A percentile compares a stretch with the other conserved stretches of the same genome.
Evolutionary conservation across 2,888 invertebrate genomes (phyloP).

Genomic region (Cephus spinipes): DNA sequence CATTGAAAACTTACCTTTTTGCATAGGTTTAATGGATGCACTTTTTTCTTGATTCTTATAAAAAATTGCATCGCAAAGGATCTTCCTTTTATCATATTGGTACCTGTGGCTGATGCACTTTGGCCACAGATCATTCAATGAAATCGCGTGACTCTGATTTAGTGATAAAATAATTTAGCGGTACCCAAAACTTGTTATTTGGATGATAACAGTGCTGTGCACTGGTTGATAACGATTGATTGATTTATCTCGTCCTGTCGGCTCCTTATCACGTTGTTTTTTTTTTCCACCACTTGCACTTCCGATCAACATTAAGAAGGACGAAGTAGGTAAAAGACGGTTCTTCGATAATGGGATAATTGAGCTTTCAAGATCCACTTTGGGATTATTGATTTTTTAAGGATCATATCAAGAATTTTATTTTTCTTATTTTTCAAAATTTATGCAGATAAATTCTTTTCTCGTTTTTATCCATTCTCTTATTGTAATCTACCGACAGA

Average conservation of each 20-base stretch:
- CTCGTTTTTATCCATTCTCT: neutral
- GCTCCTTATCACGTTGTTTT: neutral
- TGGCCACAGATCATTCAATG: too few species aligned
- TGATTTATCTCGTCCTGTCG: neutral
- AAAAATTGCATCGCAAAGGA: too few species aligned
- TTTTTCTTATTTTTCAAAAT: neutral
- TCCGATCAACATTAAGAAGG: neutral
- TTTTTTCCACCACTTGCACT: neutral
- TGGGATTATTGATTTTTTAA: neutral
- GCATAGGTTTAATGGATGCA: too few species aligned
- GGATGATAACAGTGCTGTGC: conserved; percentile 1
- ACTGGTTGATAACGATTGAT: too few species aligned
- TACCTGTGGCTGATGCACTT: too few species aligned
- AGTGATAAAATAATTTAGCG: neutral
- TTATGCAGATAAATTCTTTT: neutral
- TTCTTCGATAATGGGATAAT: neutral
- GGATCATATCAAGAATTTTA: neutral
- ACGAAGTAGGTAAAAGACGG: too few species aligned
- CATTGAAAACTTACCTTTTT: too few species aligned
- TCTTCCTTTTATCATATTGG: too few species aligned
- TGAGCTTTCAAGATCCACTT: neutral
- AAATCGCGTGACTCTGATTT: too few species aligned
- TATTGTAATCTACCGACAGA: neutral
- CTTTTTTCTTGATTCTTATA: too few species aligned
- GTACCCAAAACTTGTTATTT: neutral